These are phyloP conservation scores for Drosophila falleni DNA, from an alignment of 2,888 invertebrate genomes.

Conservation along the genomic window DNA sequence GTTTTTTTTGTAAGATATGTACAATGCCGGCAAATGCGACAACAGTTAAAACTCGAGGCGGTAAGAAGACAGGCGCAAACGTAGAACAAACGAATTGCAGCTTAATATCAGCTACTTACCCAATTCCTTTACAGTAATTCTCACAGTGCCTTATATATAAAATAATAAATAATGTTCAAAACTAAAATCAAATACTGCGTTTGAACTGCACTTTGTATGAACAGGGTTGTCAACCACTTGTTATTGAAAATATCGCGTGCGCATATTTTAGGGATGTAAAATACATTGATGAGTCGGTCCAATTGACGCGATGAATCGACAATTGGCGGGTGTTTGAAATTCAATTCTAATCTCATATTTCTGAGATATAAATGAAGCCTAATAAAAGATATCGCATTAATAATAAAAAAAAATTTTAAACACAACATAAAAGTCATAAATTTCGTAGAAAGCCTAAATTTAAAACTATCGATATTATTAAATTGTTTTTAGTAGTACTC, in stretches of 20 bases:
- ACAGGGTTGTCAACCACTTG: conserved; percentile 32
- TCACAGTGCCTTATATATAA: neutral
- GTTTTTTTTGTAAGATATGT: neutral
- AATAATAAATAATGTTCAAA: neutral
- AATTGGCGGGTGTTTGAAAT: too few relatives aligned
- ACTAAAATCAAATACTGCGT: conserved; percentile 1
- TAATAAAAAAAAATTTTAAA: too few relatives aligned
- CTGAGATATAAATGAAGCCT: too few relatives aligned
- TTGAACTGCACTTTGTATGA: conserved; percentile 8
- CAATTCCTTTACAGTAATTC: neutral
- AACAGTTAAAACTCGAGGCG: conserved; percentile 4
- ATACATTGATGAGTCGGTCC: too few relatives aligned
- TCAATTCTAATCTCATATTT: too few relatives aligned
- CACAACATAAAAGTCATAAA: too few relatives aligned
- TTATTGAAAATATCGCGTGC: conserved; percentile 1
- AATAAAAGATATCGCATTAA: neutral
- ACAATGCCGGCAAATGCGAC: conserved; percentile 24
- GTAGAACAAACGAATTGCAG: neutral
- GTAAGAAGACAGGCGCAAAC: neutral
- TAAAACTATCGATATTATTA: neutral
- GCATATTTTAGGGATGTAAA: conserved; percentile 5
- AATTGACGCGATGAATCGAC: too few relatives aligned
- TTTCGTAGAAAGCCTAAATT: neutral
- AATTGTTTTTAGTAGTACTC: neutral
- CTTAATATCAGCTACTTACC: conserved; percentile 19